Evolutionary conservation across 2,113 vertebrate genomes (phyloP).

Genomic region (Lophius piscatorius): DNA sequence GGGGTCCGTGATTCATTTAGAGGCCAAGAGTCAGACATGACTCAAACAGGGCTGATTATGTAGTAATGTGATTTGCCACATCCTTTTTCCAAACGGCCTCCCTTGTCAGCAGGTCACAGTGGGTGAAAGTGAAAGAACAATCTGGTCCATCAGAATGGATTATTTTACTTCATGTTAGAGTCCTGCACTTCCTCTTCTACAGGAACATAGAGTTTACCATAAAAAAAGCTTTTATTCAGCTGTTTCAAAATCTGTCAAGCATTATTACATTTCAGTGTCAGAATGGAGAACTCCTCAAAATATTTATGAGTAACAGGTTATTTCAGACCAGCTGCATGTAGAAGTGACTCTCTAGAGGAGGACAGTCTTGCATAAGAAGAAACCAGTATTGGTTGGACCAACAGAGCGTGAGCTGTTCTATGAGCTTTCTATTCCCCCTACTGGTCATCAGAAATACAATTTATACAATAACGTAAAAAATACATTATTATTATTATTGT

Average conservation of each 20-base stretch:
- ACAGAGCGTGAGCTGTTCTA: not conserved
- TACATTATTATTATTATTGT: too few relatives aligned
- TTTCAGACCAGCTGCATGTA: conserved; percentile 24
- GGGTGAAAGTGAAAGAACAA: conserved; percentile 37
- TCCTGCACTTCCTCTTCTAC: not conserved
- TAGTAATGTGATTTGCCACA: conserved; percentile 60
- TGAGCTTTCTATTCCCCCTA: conserved; percentile 33
- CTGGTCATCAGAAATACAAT: too few relatives aligned
- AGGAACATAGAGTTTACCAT: not conserved
- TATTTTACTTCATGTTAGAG: not conserved
- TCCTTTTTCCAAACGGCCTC: conserved; percentile 39
- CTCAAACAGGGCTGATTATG: conserved; percentile 54
- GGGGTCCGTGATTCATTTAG: conserved; percentile 62
- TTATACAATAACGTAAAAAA: too few relatives aligned
- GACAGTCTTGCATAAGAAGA: conserved; percentile 10
- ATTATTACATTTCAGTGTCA: not conserved
- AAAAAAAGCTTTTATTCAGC: not conserved
- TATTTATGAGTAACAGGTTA: not conserved
- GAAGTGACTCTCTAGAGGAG: conserved; percentile 18
- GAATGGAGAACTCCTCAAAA: not conserved
- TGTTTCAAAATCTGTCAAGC: too few relatives aligned
- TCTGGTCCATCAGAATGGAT: conserved; percentile 16
- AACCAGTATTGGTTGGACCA: not conserved
- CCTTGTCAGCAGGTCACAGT: conserved; percentile 46
- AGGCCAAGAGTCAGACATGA: conserved; percentile 44